These are phyloP conservation scores for Cybosia mesomella DNA, from an alignment of 2,888 invertebrate species.

Conservation along the genomic window DNA sequence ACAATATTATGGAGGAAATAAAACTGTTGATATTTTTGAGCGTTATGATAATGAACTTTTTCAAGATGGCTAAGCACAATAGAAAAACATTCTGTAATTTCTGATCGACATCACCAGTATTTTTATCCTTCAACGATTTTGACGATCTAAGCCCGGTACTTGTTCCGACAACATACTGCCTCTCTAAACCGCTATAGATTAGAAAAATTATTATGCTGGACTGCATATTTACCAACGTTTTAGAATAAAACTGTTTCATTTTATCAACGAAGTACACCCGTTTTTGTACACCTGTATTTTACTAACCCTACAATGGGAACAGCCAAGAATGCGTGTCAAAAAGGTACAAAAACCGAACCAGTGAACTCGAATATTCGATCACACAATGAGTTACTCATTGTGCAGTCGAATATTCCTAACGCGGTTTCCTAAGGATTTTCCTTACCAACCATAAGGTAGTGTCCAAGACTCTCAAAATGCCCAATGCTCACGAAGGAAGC, in stretches of 20 bases:
- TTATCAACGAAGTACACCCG: not conserved
- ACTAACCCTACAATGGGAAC: not conserved
- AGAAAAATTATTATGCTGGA: not conserved
- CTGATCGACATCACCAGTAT: not conserved
- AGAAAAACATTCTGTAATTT: not conserved
- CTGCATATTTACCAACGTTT: not conserved
- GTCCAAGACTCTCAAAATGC: no score
- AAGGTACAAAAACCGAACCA: not conserved
- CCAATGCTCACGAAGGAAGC: no score
- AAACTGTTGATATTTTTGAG: not conserved
- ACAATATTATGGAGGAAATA: slow-evolving; percentile 29
- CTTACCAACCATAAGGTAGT: no score
- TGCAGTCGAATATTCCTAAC: no score
- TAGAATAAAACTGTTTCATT: not conserved
- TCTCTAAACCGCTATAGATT: not conserved
- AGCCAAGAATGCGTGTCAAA: not conserved
- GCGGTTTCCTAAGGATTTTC: no score
- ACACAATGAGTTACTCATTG: no score
- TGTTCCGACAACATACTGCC: not conserved
- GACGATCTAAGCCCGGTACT: not conserved
- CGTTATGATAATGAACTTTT: not conserved
- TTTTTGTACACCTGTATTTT: not conserved
- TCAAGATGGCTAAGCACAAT: not conserved
- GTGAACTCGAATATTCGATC: not conserved
- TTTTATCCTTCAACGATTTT: not conserved